These are phyloP conservation scores for Tetraneura akinire DNA, from an alignment of 1,140 invertebrate genomes.

Conservation along the genomic window DNA sequence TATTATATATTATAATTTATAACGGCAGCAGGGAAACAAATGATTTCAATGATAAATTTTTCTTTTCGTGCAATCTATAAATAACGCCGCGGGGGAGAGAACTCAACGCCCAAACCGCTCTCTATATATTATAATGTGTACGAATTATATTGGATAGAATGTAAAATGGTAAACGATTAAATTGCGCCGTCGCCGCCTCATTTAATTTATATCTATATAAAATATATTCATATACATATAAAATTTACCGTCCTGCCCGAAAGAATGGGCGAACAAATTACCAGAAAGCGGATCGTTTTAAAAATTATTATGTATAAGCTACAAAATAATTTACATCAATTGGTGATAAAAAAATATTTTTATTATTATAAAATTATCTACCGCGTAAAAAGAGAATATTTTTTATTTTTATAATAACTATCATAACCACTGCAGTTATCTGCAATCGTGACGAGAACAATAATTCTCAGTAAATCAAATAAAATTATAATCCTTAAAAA, in stretches of 20 bases:
- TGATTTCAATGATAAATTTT: slow-evolving; percentile 39
- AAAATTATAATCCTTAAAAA: no score
- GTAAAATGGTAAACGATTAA: slow-evolving; percentile 6
- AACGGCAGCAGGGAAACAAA: neutral
- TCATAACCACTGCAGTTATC: no score
- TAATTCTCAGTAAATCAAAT: no score
- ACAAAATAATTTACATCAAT: neutral
- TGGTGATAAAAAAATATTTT: neutral
- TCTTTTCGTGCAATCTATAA: slow-evolving; percentile 24
- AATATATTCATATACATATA: no score
- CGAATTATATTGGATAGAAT: neutral
- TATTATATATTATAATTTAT: neutral
- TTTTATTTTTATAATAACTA: no score
- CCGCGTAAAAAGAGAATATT: no score
- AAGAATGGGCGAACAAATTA: neutral
- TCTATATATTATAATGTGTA: neutral
- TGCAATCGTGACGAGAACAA: no score
- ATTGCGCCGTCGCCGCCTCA: neutral
- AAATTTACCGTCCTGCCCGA: neutral
- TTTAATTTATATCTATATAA: no score
- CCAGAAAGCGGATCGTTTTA: neutral
- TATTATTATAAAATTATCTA: no score
- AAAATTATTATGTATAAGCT: neutral
- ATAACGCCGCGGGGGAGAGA: neutral
- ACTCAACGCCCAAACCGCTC: neutral